A percentile compares a stretch with the other conserved stretches of the same genome.
Conservation (phyloP, 2,888 invertebrate genomes). For the Drosophila histrio region DNA sequence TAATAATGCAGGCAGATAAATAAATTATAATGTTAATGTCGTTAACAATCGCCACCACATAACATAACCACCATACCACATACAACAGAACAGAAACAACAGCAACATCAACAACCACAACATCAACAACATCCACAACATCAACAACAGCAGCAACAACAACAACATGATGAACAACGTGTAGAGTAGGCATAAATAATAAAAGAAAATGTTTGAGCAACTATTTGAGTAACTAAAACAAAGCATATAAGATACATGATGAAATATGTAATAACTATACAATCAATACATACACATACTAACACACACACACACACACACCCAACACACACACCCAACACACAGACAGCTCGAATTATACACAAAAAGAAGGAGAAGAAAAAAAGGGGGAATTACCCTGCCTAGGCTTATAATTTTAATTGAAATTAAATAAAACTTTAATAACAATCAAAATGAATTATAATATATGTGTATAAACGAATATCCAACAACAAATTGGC, state of each 20-base stretch:
- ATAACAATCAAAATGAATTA: conserved; percentile 66
- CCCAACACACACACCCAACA: conserved; percentile 39
- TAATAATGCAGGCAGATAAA: conserved; percentile 48
- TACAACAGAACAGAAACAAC: conserved; percentile 35
- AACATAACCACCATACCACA: conserved; percentile 22
- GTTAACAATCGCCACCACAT: conserved; percentile 50
- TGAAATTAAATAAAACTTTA: conserved; percentile 57
- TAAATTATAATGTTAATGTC: conserved; percentile 58
- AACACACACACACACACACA: conserved; percentile 44
- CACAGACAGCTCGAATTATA: conserved; percentile 65
- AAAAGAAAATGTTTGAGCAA: conserved; percentile 61
- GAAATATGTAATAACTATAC: conserved; percentile 68
- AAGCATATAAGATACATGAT: conserved; percentile 66
- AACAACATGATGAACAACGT: conserved; percentile 41
- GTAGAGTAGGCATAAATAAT: conserved; percentile 53
- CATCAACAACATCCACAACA: conserved; percentile 45
- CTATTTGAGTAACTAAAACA: conserved; percentile 64
- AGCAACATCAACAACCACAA: conserved; percentile 28
- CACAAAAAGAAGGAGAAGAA: conserved; percentile 61
- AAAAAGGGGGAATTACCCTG: conserved; percentile 24
- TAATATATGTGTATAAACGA: conserved; percentile 54
- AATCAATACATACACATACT: conserved; percentile 35
- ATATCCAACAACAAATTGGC: conserved; percentile 45
- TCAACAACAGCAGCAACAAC: conserved; percentile 24
- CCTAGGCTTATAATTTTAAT: conserved; percentile 73